Base-by-base conservation (phyloP, 2,888 invertebrate species). In the Galeruca laticollis region DNA sequence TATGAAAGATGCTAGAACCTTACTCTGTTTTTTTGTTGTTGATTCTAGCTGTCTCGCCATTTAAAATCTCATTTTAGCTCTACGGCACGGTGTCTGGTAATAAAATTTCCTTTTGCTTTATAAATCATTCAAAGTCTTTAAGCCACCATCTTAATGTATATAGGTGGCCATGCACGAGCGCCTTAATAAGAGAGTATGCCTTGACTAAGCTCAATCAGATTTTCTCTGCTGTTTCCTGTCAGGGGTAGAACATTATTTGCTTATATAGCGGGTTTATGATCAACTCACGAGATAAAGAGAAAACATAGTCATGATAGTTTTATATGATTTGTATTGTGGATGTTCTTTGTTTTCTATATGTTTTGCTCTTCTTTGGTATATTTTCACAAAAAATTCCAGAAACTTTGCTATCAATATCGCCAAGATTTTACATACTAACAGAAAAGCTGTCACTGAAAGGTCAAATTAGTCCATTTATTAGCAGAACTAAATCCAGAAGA, bases 91-190 rank as follows among this genome's bases (percentile, higher is more conserved):
- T n/a, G 33, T 31, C 31, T 31, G 35, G 56, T 57, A 57, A 57
- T 57, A 57, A 57, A 57, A 57, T 57, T 57, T 57, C 56, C 56
- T 57, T 35, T 31, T 57, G 18, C 56, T 67, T 52, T 60, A 67
- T 67, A 52, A 37, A 37, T 43, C 60, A 60, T 67, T 67, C 67
- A 60, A 52, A 67, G 67, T 67, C 67, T 60, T 60, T 67, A 60
- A 67, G 67, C 67, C 57, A 43, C 64, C 60, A 37, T 56, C 61
- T 57, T 57, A 57, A 57, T 57, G 60, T 69, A 68, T 71, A 71
- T 66, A 54, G 63, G 67, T 75, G 71, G 72, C 71, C 72, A 83
- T 82, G 83, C 83, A 83, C 82, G 83, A 83, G 79, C 79, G 82
- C 76, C 81, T 80, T 82, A 81, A 83, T 82, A 57, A 57, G 81